phyloP scores from a whole-genome alignment of 2,888 invertebrate species.

The Mesorhabditis spiculigera region DNA sequence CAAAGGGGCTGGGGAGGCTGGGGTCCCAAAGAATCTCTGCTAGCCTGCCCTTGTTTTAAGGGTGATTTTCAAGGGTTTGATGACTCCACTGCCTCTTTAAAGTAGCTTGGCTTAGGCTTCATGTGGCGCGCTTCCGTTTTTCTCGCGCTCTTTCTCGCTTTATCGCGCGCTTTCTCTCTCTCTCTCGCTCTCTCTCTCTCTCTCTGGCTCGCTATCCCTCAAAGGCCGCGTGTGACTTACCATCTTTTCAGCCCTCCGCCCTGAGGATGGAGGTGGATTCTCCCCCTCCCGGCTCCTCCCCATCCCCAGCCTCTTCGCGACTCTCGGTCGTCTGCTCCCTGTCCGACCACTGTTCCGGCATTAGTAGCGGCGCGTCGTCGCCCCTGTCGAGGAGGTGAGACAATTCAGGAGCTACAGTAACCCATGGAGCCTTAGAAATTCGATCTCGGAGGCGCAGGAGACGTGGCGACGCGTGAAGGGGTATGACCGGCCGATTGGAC shows the following conservation, averaged over 20 bases:
- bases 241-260: too few species aligned
- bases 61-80: too few species aligned
- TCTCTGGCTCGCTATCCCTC: too few species aligned
- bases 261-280: conserved; percentile 40
- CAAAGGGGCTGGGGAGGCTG: too few species aligned
- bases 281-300: conserved; percentile 11
- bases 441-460: conserved; percentile 2
- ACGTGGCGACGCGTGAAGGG: background rate
- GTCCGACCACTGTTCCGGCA: conserved; percentile 15
- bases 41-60: too few species aligned
- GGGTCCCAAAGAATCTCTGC: too few species aligned
- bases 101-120: too few species aligned
- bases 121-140: background rate
- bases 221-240: too few species aligned
- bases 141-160: background rate
- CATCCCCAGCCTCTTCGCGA: conserved; percentile 31
- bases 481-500: too few species aligned
- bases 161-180: background rate
- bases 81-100: too few species aligned
- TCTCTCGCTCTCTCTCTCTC: background rate
- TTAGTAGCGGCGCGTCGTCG: background rate
- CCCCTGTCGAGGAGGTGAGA: background rate
- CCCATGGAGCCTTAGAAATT: background rate
- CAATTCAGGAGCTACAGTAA: too few species aligned
- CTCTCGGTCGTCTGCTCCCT: conserved; percentile 41